Base-by-base conservation (phyloP, 1,140 invertebrate species). In the Delia radicum region DNA sequence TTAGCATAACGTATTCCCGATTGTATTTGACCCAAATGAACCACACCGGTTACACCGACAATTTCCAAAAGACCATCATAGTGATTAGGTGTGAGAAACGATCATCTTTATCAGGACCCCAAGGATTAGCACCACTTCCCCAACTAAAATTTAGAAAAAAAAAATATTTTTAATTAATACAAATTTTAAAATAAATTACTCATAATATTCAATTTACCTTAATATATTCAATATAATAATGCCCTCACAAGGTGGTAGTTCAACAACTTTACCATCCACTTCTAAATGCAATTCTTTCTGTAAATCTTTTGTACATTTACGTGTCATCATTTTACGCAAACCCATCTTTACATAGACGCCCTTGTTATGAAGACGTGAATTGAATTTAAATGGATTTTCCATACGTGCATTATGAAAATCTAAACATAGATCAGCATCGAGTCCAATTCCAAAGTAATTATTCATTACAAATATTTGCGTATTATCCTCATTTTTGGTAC, bases 391-490 rank as follows among this genome's bases (percentile, higher is more conserved):
- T 71, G 98, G 98, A 89, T 99, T 99, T 86, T 99, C 97, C 85
- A 95, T 94, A 74, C 94, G 88, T 48, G 97, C 97, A 87, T 98
- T 99, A 87, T 99, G 98, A 88, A 99, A 99, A 87, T 98, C 97
- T 75, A 99, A 90, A 84, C 97, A 98, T 27, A 99, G 91, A 88
- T 99, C 98, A 15, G 98, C 98, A 89, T 99, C 98, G 77, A 99
- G 94, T 29, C 98, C 98, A 87, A 99, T 99, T 10, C 98, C 98
- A 88, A 99, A 99, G 87, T 99, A 99, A 89, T 99, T 99, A 89
- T 99, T 99, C 98, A 99, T 99, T 26, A 99, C 98, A 83, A 97
- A 97, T 85, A 99, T 99, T 85, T 97, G 95, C 7, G 98, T 97
- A 88, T 98, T 98, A 87, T 99, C 98, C 89, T 99, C 98, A 86